phyloP scores from a whole-genome alignment of 1,140 invertebrate species.

The Teleopsis dalmanni region DNA sequence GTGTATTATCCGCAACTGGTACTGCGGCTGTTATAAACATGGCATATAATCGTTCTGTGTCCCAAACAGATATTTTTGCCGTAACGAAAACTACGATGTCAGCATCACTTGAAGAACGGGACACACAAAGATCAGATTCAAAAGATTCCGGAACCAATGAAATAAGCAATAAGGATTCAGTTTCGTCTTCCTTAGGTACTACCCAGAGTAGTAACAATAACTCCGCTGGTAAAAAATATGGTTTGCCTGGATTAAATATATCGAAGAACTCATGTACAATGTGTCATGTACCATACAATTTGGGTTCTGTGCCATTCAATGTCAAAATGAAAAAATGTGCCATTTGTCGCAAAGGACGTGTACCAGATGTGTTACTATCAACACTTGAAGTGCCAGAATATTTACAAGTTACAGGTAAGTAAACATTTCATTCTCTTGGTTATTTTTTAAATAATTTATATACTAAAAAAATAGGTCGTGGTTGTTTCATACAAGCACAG shows the following conservation, averaged over 20 bases:
- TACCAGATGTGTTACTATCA: constrained; percentile 84
- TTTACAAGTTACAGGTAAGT: constrained; percentile 58
- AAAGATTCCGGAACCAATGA: constrained; percentile 7
- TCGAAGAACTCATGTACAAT: constrained; percentile 45
- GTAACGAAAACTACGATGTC: constrained; percentile 21
- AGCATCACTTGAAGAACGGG: constrained; percentile 33
- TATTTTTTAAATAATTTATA: not conserved
- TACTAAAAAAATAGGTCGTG: constrained; percentile 40
- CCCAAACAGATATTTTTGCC: constrained; percentile 31
- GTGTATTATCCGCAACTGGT: constrained; percentile 84
- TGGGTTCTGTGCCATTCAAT: constrained; percentile 60
- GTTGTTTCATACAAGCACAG: constrained; percentile 69
- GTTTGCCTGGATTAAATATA: constrained; percentile 17
- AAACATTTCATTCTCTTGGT: not conserved
- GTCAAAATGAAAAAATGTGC: constrained; percentile 55
- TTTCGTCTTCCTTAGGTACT: constrained; percentile 5
- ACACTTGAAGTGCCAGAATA: constrained; percentile 78
- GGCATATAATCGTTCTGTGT: constrained; percentile 44
- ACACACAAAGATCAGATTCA: constrained; percentile 9
- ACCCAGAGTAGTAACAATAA: constrained; percentile 1
- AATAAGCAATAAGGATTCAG: not conserved
- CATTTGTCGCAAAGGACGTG: constrained; percentile 68
- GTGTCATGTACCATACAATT: constrained; percentile 76
- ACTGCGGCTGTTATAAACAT: constrained; percentile 82
- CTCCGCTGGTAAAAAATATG: constrained; percentile 25